These are phyloP conservation scores for Cynopterus sphinx DNA, from an alignment of 2,797 vertebrate genomes.

Conservation along the genomic window DNA sequence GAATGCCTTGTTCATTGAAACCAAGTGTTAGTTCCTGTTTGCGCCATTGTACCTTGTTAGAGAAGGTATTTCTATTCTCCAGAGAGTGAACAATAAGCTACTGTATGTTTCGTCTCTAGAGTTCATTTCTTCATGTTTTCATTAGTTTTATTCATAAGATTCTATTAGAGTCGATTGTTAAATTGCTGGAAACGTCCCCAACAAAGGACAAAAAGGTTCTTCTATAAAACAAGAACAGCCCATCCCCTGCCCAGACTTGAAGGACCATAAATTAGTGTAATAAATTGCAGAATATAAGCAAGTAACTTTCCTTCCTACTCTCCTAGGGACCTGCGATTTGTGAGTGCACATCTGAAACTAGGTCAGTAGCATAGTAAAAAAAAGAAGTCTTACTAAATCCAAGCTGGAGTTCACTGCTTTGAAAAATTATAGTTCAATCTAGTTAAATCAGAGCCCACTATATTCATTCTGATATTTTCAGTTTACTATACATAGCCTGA, in stretches of 20 bases:
- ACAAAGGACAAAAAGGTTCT: slow-evolving; percentile 82
- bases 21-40: slow-evolving; percentile 73
- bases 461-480: slow-evolving; percentile 1
- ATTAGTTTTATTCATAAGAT: slow-evolving; percentile 81
- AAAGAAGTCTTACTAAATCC: slow-evolving; percentile 38
- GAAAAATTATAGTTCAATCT: slow-evolving; percentile 4
- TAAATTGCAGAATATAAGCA: slow-evolving; percentile 70
- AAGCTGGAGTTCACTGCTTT: slow-evolving; percentile 42
- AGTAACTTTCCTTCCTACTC: slow-evolving; percentile 49
- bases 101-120: slow-evolving; percentile 75
- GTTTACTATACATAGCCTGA: background rate
- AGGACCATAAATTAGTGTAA: slow-evolving; percentile 66
- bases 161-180: slow-evolving; percentile 82
- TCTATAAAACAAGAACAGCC: slow-evolving; percentile 80
- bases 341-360: slow-evolving; percentile 59
- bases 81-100: slow-evolving; percentile 79
- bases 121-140: slow-evolving; percentile 82
- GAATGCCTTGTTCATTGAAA: slow-evolving; percentile 63
- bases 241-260: slow-evolving; percentile 75
- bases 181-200: slow-evolving; percentile 79
- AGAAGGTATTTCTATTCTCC: slow-evolving; percentile 80
- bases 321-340: slow-evolving; percentile 34
- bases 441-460: slow-evolving; percentile 24
- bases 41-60: slow-evolving; percentile 76
- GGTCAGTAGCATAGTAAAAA: slow-evolving; percentile 33